Conservation (phyloP, 2,888 invertebrate species). For the Thecophora atra region DNA sequence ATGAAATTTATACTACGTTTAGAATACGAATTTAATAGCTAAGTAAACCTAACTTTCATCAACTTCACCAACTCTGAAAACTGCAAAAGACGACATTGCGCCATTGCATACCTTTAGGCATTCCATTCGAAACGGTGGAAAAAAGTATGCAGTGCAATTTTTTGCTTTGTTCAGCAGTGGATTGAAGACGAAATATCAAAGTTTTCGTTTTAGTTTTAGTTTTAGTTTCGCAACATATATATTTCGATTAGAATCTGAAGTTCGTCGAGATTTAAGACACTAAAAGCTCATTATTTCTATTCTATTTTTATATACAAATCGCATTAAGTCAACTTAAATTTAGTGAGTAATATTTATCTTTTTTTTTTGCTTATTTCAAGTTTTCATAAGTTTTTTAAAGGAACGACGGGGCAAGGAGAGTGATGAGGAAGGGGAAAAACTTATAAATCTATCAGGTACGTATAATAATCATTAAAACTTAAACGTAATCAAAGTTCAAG, state of each 20-base stretch:
- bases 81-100: not conserved
- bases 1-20: no score
- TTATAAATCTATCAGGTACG: constrained; percentile 34
- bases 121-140: not conserved
- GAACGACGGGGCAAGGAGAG: no score
- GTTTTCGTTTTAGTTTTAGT: not conserved
- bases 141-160: not conserved
- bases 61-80: not conserved
- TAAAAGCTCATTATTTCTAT: constrained; percentile 20
- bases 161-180: not conserved
- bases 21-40: no score
- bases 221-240: constrained; percentile 9
- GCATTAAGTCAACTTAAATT: not conserved
- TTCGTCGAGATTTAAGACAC: constrained; percentile 36
- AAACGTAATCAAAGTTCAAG: no score
- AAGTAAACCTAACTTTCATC: no score
- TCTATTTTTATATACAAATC: constrained; percentile 18
- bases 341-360: not conserved
- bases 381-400: constrained; percentile 1
- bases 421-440: no score
- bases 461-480: not conserved
- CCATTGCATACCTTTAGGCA: constrained; percentile 7
- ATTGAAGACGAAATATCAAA: not conserved
- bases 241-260: constrained; percentile 23
- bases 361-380: constrained; percentile 17